Percentiles rank a stretch among this genome's conserved stretches.
Conservation (phyloP, 2,888 invertebrate genomes). For the Dysmachus trigonus region DNA sequence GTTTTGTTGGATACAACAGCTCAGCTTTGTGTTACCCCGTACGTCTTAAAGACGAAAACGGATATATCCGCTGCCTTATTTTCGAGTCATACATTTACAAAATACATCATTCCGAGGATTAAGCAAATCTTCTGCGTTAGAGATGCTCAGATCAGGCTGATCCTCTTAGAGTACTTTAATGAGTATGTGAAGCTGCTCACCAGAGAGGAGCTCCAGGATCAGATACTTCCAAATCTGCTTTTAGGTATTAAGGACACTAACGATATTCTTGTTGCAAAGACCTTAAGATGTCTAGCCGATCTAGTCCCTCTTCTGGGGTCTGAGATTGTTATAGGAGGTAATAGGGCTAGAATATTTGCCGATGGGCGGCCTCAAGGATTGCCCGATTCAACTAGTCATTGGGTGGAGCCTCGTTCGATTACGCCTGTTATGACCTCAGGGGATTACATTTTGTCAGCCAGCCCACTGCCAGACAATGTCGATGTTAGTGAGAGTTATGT, state of each 20-base stretch:
- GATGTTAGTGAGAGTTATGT: constrained; percentile 52
- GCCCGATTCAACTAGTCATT: constrained; percentile 53
- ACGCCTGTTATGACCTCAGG: constrained; percentile 58
- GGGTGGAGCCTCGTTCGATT: constrained; percentile 63
- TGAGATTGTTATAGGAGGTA: constrained; percentile 84
- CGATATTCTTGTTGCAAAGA: constrained; percentile 82
- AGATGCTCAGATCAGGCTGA: constrained; percentile 82
- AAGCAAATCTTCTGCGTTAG: constrained; percentile 84
- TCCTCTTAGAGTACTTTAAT: constrained; percentile 81
- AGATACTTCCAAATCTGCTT: constrained; percentile 86
- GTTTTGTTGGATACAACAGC: constrained; percentile 86
- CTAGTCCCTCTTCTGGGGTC: constrained; percentile 87
- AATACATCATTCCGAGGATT: constrained; percentile 79
- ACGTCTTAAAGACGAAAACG: constrained; percentile 66
- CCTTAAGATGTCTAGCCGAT: constrained; percentile 82
- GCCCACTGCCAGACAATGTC: constrained; percentile 58
- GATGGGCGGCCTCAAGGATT: constrained; percentile 78
- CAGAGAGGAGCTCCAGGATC: constrained; percentile 76
- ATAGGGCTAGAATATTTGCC: constrained; percentile 81
- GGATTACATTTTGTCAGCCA: constrained; percentile 60
- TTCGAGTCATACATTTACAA: constrained; percentile 73
- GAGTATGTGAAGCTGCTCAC: constrained; percentile 79
- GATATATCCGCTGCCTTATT: constrained; percentile 72
- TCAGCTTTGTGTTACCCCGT: constrained; percentile 66
- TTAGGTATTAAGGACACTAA: constrained; percentile 88